phyloP scores from a whole-genome alignment of 2,888 invertebrate species.

The Hemaris fuciformis region DNA sequence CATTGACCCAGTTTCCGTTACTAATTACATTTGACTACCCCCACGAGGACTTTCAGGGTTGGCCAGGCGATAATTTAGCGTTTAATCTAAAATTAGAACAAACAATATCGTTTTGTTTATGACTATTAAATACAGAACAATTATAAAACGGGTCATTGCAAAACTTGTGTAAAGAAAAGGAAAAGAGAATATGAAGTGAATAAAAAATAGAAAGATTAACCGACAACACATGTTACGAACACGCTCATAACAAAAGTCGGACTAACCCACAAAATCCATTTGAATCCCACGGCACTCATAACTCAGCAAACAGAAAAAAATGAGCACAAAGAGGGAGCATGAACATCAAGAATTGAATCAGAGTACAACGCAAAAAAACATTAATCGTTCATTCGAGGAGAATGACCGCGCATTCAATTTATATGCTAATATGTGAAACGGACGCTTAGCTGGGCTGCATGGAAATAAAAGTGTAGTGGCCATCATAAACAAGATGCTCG shows the following conservation, averaged over 20 bases:
- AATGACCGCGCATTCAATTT: constrained; percentile 56
- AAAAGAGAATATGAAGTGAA: no score
- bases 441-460: constrained; percentile 21
- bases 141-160: no score
- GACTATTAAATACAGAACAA: neutral
- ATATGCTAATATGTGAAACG: constrained; percentile 63
- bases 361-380: constrained; percentile 16
- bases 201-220: no score
- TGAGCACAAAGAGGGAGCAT: neutral
- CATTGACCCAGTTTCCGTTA: constrained; percentile 13
- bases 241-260: neutral
- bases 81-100: constrained; percentile 2
- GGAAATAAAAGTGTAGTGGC: constrained; percentile 21
- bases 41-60: neutral
- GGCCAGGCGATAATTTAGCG: neutral
- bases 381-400: constrained; percentile 43
- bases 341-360: neutral
- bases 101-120: neutral
- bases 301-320: neutral
- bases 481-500: constrained; percentile 19
- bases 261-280: neutral
- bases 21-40: constrained; percentile 5
- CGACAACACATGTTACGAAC: no score
- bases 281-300: neutral
- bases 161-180: no score